Conservation (phyloP, 2,113 vertebrate genomes). For the Grammomys dolichurus region DNA sequence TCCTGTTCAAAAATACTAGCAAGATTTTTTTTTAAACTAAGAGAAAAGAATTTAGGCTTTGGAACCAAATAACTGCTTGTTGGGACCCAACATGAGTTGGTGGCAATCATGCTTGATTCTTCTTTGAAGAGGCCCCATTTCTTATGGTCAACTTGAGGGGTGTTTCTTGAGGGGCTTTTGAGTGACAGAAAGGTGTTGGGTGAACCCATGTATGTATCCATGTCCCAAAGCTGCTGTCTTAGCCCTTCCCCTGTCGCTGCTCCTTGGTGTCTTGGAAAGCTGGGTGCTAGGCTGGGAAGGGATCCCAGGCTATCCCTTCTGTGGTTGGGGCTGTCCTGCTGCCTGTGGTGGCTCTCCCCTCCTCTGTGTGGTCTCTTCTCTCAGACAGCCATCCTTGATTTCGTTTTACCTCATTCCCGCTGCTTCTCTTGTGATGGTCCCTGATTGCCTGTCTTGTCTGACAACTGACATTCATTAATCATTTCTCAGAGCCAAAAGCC, state of each 20-base stretch:
- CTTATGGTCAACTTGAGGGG: background rate
- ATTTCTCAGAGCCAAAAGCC: slow-evolving; percentile 87
- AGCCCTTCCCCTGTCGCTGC: background rate
- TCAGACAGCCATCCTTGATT: slow-evolving; percentile 83
- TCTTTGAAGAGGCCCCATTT: background rate
- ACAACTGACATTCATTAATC: slow-evolving; percentile 89
- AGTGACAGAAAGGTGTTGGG: background rate
- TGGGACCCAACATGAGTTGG: background rate
- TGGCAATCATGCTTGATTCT: background rate
- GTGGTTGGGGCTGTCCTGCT: slow-evolving; percentile 3
- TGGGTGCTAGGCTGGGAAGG: background rate
- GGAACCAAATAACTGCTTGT: background rate
- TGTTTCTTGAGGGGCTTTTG: background rate
- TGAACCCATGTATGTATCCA: background rate
- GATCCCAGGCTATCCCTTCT: background rate
- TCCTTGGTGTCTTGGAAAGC: background rate
- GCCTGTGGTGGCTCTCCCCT: slow-evolving; percentile 76
- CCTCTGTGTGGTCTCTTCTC: slow-evolving; percentile 86
- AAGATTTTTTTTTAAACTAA: background rate
- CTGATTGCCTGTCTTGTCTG: slow-evolving; percentile 99
- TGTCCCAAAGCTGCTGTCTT: background rate
- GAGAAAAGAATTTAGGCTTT: slow-evolving; percentile 38
- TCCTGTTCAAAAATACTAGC: slow-evolving; percentile 50
- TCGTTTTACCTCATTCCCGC: slow-evolving; percentile 87
- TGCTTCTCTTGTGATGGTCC: slow-evolving; percentile 97